Evolutionary conservation across 2,113 vertebrate species (phyloP).

Genomic region (Panthera leo): DNA sequence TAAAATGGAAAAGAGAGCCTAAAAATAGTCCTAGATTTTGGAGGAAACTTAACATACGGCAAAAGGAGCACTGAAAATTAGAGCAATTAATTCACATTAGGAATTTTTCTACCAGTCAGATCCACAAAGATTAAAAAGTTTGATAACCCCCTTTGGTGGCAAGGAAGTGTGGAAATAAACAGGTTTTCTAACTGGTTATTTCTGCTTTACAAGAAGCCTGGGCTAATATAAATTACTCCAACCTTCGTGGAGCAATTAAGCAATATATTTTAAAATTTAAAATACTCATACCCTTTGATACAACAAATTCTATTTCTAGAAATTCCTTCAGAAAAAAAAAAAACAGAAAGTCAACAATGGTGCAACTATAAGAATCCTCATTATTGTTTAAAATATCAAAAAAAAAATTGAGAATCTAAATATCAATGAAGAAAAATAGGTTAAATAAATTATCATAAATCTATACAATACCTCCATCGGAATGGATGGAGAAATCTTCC

Average conservation of each 20-base stretch:
- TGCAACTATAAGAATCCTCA: neutral
- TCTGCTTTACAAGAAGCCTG: no score
- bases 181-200: neutral
- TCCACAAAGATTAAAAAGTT: neutral
- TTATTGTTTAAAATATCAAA: neutral
- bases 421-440: neutral
- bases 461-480: neutral
- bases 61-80: neutral
- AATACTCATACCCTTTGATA: neutral
- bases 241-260: neutral
- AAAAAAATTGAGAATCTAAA: neutral
- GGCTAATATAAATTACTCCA: neutral
- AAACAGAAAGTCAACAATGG: neutral
- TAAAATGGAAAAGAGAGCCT: neutral
- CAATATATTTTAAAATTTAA: neutral
- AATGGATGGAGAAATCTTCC: neutral
- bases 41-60: neutral
- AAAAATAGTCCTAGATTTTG: neutral
- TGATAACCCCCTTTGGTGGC: neutral
- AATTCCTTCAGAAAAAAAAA: neutral
- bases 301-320: neutral
- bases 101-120: neutral
- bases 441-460: neutral
- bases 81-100: neutral
- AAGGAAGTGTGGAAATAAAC: neutral